Evolutionary conservation across 2,888 invertebrate species (phyloP).

Genomic region (Melipona bicolor): DNA sequence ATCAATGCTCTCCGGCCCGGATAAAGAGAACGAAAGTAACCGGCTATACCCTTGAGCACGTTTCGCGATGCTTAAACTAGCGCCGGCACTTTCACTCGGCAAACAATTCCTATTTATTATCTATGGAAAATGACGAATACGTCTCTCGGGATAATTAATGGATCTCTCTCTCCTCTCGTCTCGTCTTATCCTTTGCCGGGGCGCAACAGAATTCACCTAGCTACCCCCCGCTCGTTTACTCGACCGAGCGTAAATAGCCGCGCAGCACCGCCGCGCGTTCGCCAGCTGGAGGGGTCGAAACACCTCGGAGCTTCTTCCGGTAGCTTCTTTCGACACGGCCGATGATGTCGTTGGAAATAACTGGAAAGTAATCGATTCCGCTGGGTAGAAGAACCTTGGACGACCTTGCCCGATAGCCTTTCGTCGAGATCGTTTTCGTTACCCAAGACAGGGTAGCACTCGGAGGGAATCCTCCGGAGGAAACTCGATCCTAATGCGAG

Average conservation of each 20-base stretch:
- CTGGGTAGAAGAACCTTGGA: constrained; percentile 46
- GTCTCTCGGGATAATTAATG: not conserved
- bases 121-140: constrained; percentile 4
- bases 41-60: constrained; percentile 14
- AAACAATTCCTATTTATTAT: constrained; percentile 21
- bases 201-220: not conserved
- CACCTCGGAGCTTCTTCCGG: not conserved
- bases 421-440: not conserved
- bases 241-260: too few species aligned
- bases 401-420: constrained; percentile 32
- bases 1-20: constrained; percentile 30
- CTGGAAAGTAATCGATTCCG: constrained; percentile 28
- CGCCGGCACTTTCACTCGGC: constrained; percentile 21
- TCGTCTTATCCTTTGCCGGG: not conserved
- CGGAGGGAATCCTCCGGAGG: constrained; percentile 50
- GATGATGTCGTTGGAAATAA: not conserved
- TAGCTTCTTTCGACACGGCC: not conserved
- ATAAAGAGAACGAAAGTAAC: constrained; percentile 37
- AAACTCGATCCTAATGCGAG: constrained; percentile 79
- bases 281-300: not conserved
- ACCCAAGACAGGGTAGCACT: not conserved
- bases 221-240: not conserved
- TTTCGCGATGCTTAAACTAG: constrained; percentile 2
- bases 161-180: not conserved
- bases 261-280: not conserved